A percentile compares a stretch with the other conserved stretches of the same genome.
Evolutionary conservation across 2,888 invertebrate genomes (phyloP).

Genomic region (Bhutanitis thaidina): DNA sequence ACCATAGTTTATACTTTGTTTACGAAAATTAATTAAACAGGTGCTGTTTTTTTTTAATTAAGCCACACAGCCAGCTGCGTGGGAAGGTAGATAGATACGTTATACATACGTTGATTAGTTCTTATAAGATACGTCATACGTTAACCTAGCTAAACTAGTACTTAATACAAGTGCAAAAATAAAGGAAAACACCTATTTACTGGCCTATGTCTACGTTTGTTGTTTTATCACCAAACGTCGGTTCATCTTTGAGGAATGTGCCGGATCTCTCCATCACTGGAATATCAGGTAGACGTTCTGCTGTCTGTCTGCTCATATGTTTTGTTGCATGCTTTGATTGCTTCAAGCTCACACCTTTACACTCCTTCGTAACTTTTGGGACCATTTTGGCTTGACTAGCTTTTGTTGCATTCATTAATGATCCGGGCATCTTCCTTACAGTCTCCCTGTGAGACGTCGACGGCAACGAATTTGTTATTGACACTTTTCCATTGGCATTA

Average conservation of each 20-base stretch:
- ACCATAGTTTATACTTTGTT: too few relatives aligned
- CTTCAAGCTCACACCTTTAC: slow-evolving; percentile 3
- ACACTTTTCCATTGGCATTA: background rate
- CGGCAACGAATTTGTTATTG: background rate
- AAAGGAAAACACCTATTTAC: background rate
- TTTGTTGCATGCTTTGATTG: slow-evolving; percentile 17
- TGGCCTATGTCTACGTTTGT: slow-evolving; percentile 42
- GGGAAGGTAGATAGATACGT: background rate
- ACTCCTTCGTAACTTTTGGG: slow-evolving; percentile 49
- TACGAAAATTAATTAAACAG: too few relatives aligned
- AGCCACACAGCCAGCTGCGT: background rate
- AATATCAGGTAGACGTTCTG: slow-evolving; percentile 29
- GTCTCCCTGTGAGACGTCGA: slow-evolving; percentile 9
- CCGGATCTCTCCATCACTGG: slow-evolving; percentile 81
- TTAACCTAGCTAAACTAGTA: too few relatives aligned
- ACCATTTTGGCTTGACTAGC: slow-evolving; percentile 80
- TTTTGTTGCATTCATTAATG: slow-evolving; percentile 78
- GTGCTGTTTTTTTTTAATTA: too few relatives aligned
- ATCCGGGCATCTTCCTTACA: slow-evolving; percentile 41
- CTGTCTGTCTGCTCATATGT: slow-evolving; percentile 23
- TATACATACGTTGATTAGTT: too few relatives aligned
- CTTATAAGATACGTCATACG: too few relatives aligned
- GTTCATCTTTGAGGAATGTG: slow-evolving; percentile 88
- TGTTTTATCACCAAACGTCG: slow-evolving; percentile 72
- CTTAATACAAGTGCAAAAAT: background rate